Evolutionary conservation across 2,797 vertebrate species (phyloP).

Genomic region (Odontamblyopus lacepedii): DNA sequence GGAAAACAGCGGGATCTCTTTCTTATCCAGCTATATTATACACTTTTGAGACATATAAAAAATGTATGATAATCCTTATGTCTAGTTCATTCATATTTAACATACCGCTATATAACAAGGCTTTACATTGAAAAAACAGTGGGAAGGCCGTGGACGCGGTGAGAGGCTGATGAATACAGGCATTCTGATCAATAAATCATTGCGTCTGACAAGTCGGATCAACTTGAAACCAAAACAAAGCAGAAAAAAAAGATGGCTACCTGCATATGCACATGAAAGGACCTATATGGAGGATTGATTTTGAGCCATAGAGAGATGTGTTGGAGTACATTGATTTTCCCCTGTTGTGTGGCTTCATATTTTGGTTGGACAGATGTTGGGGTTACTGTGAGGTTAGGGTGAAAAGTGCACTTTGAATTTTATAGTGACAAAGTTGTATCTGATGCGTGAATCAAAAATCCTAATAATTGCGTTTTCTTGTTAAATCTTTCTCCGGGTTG

Average conservation of each 20-base stretch:
- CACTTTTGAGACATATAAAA: constrained; percentile 67
- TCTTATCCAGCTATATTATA: constrained; percentile 26
- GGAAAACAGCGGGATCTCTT: constrained; percentile 36
- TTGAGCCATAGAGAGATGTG: constrained; percentile 43
- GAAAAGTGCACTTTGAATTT: constrained; percentile 51
- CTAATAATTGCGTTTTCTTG: constrained; percentile 2
- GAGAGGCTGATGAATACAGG: constrained; percentile 36
- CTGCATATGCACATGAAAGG: constrained; percentile 63
- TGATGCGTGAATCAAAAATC: constrained; percentile 20
- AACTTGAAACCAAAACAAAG: constrained; percentile 42
- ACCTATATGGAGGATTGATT: constrained; percentile 57
- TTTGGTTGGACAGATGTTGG: constrained; percentile 57
- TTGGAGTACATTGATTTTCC: constrained; percentile 16
- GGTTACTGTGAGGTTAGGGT: constrained; percentile 65
- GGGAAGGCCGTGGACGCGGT: constrained; percentile 39
- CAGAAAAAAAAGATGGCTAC: constrained; percentile 39
- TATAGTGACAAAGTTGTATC: constrained; percentile 15
- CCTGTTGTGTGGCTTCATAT: constrained; percentile 34
- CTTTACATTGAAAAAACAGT: constrained; percentile 37
- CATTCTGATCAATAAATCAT: constrained; percentile 66
- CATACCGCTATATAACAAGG: constrained; percentile 20
- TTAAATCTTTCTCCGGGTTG: constrained; percentile 55
- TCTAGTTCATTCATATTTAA: constrained; percentile 72
- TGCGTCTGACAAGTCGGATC: constrained; percentile 49
- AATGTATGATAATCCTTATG: constrained; percentile 74